Conservation (phyloP, 2,113 vertebrate species). For the Equus przewalskii region DNA sequence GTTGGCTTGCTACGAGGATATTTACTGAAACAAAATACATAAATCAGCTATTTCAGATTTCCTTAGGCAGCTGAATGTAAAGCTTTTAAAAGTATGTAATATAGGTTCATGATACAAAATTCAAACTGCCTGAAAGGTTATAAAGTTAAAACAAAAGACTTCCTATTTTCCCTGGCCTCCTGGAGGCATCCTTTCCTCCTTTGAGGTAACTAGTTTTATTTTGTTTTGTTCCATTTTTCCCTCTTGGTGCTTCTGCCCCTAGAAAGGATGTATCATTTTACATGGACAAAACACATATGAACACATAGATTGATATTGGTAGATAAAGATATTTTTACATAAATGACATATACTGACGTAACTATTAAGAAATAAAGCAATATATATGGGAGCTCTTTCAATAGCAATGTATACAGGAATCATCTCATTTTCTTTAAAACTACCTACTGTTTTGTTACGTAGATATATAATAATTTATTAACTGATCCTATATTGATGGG, state of each 20-base stretch:
- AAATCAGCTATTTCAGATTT: not conserved
- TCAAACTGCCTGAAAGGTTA: not conserved
- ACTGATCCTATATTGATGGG: not conserved
- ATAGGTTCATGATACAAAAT: not conserved
- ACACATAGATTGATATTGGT: not conserved
- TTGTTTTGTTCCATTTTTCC: not conserved
- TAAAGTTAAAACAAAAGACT: not conserved
- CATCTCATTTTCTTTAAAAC: conserved; percentile 9
- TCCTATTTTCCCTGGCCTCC: not conserved
- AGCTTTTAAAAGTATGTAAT: not conserved
- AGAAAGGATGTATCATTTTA: not conserved
- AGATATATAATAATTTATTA: not conserved
- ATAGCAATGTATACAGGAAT: not conserved
- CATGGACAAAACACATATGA: not conserved
- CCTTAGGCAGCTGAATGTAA: not conserved
- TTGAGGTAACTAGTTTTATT: not conserved
- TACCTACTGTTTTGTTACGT: not conserved
- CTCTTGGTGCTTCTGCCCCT: not conserved
- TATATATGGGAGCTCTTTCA: not conserved
- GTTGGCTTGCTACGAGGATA: not conserved
- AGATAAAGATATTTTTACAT: not conserved
- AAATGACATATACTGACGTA: not conserved
- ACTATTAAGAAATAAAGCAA: not conserved
- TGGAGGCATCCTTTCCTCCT: not conserved
- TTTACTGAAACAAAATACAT: not conserved